Base-by-base conservation (phyloP, 2,113 vertebrate species). In the Tenebrosternarchus preto region DNA sequence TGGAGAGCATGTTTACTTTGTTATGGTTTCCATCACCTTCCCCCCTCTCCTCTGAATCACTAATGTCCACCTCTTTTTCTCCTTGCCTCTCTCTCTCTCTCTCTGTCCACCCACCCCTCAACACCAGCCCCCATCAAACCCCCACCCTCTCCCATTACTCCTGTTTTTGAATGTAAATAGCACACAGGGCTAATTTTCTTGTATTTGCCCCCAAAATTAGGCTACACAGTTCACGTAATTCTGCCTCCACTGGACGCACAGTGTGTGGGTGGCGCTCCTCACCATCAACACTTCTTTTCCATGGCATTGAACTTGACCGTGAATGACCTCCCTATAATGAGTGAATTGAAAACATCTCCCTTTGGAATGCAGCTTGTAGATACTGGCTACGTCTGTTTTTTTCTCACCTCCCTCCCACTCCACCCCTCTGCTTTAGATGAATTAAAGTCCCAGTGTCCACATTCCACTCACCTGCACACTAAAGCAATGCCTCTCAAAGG, bases 281-380 rank as follows among this genome's bases (percentile, higher is more conserved):
- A 93, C 94, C 93, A 93, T 92, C 90, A 94, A 92, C 89, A 91
- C 93, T 95, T 93, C 94, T 95, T 95, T 96, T 96, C 92, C 92
- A 90, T 95, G 95, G 95, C 95, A 97, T 95, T 98, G 96, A 99
- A 97, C 97, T 97, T 97, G 96, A 98, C 96, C 96, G 91, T 81
- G 87, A 87, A 90, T 91, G 94, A 97, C 95, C 96, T 93, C 92
- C 93, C 93, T 92, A 95, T 98, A 98, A 98, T 98, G 96, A 98
- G 92, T 96, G 95, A 96, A 98, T 97, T 97, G 95, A 96, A 99
- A 98, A 96, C 95, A 98, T 98, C 94, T 96, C 95, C 95, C 95
- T 95, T 96, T 95, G 95, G 95, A 98, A 96, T 98, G 95, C 93
- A 91, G 94, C 92, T 94, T 94, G 93, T 93, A 95, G 93, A 95